These are phyloP conservation scores for Leucophenga varia DNA, from an alignment of 1,140 invertebrate genomes.

Conservation along the genomic window DNA sequence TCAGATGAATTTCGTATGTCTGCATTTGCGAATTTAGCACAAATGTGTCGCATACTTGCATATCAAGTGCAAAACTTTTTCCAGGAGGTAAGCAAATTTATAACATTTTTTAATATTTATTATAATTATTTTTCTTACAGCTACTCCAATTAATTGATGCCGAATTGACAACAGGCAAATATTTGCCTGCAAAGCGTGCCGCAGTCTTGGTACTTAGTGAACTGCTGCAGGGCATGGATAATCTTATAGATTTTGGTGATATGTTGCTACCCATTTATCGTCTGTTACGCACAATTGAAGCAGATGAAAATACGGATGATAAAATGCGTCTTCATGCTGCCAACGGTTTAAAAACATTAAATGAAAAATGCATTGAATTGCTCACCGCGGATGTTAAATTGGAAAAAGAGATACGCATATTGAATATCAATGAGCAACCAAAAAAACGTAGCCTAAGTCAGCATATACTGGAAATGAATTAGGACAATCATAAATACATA, in stretches of 20 bases:
- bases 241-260: constrained; percentile 63
- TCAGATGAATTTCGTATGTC: constrained; percentile 73
- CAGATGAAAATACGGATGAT: constrained; percentile 64
- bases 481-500: neutral
- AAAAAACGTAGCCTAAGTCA: constrained; percentile 8
- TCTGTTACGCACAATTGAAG: constrained; percentile 63
- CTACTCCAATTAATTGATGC: constrained; percentile 66
- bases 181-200: constrained; percentile 68
- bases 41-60: constrained; percentile 72
- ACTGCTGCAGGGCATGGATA: constrained; percentile 69
- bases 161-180: constrained; percentile 65
- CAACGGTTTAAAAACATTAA: constrained; percentile 69
- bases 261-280: constrained; percentile 68
- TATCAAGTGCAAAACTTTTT: constrained; percentile 69
- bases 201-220: constrained; percentile 70
- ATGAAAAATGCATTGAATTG: constrained; percentile 64
- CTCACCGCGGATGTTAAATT: constrained; percentile 61
- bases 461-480: constrained; percentile 39
- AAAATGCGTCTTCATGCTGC: constrained; percentile 68
- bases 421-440: constrained; percentile 33
- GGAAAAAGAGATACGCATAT: constrained; percentile 63
- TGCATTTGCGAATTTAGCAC: constrained; percentile 76
- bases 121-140: constrained; percentile 54
- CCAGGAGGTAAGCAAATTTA: constrained; percentile 63
- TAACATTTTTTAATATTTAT: constrained; percentile 7